A percentile compares a stretch with the other conserved stretches of the same genome.
Conservation (phyloP, 1,140 invertebrate species). For the Aleiodes sp. region DNA sequence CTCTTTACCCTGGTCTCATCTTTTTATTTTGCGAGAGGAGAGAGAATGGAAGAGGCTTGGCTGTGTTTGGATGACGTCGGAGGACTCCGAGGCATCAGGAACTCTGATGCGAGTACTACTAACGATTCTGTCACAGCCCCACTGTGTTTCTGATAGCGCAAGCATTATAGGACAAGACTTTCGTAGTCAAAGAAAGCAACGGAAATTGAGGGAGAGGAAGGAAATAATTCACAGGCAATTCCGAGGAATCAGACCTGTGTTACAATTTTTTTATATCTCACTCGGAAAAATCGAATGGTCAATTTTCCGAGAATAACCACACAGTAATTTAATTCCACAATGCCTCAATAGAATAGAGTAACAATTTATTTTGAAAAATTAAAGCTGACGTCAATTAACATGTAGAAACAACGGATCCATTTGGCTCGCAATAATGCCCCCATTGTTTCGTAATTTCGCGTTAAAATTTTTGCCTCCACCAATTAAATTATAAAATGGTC, state of each 20-base stretch:
- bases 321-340: too few relatives aligned
- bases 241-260: too few relatives aligned
- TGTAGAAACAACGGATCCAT: background rate
- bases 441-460: background rate
- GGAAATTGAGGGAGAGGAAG: background rate
- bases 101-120: background rate
- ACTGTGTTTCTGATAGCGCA: constrained; percentile 3
- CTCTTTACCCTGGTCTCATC: background rate
- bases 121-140: constrained; percentile 27
- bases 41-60: too few relatives aligned
- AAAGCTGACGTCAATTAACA: background rate
- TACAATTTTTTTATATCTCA: too few relatives aligned
- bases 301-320: too few relatives aligned
- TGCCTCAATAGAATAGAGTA: background rate
- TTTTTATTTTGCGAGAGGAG: background rate
- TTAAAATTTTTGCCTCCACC: background rate
- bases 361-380: background rate
- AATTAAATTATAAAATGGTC: constrained; percentile 2
- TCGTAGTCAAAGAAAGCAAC: background rate
- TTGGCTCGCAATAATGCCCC: background rate
- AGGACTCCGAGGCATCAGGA: background rate
- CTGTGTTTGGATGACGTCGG: background rate
- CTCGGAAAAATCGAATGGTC: too few relatives aligned
- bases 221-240: too few relatives aligned
- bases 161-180: background rate